Evolutionary conservation across 2,797 vertebrate genomes (phyloP).

Genomic region (Centropyge bicolor): DNA sequence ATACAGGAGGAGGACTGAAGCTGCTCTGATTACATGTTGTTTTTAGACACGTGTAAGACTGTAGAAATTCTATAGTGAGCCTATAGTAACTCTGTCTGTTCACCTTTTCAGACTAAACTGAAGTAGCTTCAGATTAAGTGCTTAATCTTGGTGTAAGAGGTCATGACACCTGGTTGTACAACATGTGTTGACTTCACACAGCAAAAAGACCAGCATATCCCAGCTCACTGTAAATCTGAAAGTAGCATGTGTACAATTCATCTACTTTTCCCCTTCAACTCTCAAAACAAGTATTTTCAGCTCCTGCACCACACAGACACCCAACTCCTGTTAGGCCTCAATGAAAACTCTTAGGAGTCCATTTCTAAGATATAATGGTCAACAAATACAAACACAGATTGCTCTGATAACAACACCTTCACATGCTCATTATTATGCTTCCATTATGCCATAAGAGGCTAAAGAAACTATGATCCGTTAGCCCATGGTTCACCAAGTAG

Average conservation of each 20-base stretch:
- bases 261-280: not conserved
- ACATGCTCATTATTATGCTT: not conserved
- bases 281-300: not conserved
- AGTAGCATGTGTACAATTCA: not conserved
- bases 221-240: not conserved
- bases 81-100: not conserved
- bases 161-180: not conserved
- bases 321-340: rapidly evolving
- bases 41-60: not conserved
- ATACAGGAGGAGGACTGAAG: not conserved
- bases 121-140: not conserved
- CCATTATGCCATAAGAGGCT: not conserved
- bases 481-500: not conserved
- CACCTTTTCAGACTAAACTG: not conserved
- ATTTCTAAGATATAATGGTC: not conserved
- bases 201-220: not conserved
- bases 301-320: not conserved
- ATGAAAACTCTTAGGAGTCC: not conserved
- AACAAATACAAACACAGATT: slow-evolving; percentile 5
- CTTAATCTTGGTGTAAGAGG: not conserved
- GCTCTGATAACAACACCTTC: slow-evolving; percentile 5
- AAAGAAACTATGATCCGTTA: not conserved
- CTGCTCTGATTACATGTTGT: not conserved
- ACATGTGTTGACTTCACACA: not conserved
- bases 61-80: not conserved